Conservation (phyloP, 2,888 invertebrate genomes). For the Diaprepes abbreviatus region DNA sequence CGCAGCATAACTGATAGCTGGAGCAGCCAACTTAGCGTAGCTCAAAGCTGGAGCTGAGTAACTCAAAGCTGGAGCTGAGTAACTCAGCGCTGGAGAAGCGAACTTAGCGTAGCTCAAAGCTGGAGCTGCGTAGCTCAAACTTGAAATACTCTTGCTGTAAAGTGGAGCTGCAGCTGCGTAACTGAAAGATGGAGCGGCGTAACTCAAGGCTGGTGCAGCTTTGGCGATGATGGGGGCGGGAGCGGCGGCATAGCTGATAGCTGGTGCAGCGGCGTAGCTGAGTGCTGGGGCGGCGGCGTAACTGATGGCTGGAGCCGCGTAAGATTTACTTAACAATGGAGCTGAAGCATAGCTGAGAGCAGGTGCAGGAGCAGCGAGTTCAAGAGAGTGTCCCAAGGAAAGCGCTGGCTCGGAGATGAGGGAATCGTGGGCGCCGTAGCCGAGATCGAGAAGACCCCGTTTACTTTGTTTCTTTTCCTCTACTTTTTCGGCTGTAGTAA, state of each 20-base stretch:
- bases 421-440: conserved; percentile 49
- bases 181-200: conserved; percentile 37
- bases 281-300: conserved; percentile 37
- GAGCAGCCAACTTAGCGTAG: conserved; percentile 30
- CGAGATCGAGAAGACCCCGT: conserved; percentile 55
- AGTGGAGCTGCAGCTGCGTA: conserved; percentile 16
- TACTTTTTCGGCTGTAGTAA: conserved; percentile 41
- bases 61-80: conserved; percentile 36
- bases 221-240: conserved; percentile 22
- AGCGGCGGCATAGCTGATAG: conserved; percentile 10
- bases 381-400: conserved; percentile 16
- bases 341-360: conserved; percentile 16
- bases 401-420: conserved; percentile 36
- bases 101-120: conserved; percentile 29
- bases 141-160: background rate
- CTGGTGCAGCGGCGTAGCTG: conserved; percentile 44
- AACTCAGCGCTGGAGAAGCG: no score
- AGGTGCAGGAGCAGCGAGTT: conserved; percentile 20
- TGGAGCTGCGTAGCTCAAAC: conserved; percentile 13
- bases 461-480: conserved; percentile 52
- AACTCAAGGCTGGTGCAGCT: conserved; percentile 25
- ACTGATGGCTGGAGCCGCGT: conserved; percentile 36
- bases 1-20: conserved; percentile 37
- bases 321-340: conserved; percentile 19
- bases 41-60: conserved; percentile 33